These are phyloP conservation scores for Oceanodroma tethys DNA, from an alignment of 2,113 vertebrate genomes.

Conservation along the genomic window DNA sequence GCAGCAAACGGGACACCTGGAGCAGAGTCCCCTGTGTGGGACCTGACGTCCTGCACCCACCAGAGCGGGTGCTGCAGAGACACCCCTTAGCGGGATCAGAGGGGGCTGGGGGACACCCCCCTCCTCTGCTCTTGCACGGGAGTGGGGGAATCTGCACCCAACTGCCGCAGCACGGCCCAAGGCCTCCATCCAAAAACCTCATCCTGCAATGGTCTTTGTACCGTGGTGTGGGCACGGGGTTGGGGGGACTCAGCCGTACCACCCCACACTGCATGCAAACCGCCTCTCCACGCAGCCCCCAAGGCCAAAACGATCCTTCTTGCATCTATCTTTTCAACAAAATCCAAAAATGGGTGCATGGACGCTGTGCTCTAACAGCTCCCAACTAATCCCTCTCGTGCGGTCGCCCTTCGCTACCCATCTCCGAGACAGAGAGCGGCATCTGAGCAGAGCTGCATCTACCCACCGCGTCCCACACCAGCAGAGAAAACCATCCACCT, in stretches of 20 bases:
- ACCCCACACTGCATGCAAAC: background rate
- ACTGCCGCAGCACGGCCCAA: accelerated
- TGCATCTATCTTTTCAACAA: accelerated
- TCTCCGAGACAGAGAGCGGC: background rate
- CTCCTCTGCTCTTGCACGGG: background rate
- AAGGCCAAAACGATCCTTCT: accelerated
- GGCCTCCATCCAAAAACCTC: background rate
- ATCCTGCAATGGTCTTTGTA: background rate
- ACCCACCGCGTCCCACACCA: background rate
- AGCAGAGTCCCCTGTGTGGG: background rate
- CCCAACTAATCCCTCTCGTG: accelerated
- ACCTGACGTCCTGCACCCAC: background rate
- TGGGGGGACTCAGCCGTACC: background rate
- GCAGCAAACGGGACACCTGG: background rate
- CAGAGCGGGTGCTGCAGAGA: background rate
- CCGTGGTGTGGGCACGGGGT: accelerated
- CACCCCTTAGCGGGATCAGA: background rate
- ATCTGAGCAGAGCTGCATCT: accelerated
- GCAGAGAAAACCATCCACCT: background rate
- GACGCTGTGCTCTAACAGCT: background rate
- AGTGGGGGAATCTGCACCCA: background rate
- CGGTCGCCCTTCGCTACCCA: accelerated
- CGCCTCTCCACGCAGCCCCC: background rate
- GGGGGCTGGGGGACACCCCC: background rate
- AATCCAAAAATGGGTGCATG: accelerated